Evolutionary conservation across 1,140 invertebrate genomes (phyloP).

Genomic region (Elymnias hypermnestra): DNA sequence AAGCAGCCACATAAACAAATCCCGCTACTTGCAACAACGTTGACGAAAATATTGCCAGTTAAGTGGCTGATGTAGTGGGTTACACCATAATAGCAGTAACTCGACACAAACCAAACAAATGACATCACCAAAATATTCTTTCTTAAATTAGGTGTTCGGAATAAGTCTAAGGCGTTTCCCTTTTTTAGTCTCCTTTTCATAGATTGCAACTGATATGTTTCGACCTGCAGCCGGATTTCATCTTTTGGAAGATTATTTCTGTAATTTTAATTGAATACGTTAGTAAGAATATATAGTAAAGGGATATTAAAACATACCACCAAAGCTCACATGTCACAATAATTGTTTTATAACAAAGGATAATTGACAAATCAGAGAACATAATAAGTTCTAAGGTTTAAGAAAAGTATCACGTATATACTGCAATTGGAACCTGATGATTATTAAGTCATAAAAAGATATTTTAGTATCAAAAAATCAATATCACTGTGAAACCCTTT

Average conservation of each 20-base stretch:
- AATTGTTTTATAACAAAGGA: too few relatives aligned
- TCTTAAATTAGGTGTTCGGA: conserved; percentile 83
- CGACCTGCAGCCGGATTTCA: conserved; percentile 36
- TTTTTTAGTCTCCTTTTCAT: conserved; percentile 46
- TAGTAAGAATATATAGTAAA: too few relatives aligned
- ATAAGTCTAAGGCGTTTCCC: conserved; percentile 80
- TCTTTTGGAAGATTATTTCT: conserved; percentile 46
- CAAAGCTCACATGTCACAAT: too few relatives aligned
- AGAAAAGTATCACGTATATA: too few relatives aligned
- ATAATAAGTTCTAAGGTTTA: too few relatives aligned
- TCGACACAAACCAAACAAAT: conserved; percentile 82
- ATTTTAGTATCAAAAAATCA: too few relatives aligned
- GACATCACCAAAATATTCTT: conserved; percentile 83
- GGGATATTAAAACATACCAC: too few relatives aligned
- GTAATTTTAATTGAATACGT: conserved; percentile 22
- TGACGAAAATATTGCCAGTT: conserved; percentile 84
- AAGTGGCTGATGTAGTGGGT: conserved; percentile 83
- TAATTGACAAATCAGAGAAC: too few relatives aligned
- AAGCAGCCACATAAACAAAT: conserved; percentile 80
- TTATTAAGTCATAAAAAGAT: too few relatives aligned
- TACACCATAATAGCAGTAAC: conserved; percentile 84
- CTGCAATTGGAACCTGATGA: too few relatives aligned
- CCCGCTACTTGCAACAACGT: conserved; percentile 79
- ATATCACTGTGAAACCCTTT: too few relatives aligned
- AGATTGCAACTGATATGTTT: conserved; percentile 39